phyloP scores from a whole-genome alignment of 2,797 vertebrate genomes.

The Mormyrus proboscirostris region DNA sequence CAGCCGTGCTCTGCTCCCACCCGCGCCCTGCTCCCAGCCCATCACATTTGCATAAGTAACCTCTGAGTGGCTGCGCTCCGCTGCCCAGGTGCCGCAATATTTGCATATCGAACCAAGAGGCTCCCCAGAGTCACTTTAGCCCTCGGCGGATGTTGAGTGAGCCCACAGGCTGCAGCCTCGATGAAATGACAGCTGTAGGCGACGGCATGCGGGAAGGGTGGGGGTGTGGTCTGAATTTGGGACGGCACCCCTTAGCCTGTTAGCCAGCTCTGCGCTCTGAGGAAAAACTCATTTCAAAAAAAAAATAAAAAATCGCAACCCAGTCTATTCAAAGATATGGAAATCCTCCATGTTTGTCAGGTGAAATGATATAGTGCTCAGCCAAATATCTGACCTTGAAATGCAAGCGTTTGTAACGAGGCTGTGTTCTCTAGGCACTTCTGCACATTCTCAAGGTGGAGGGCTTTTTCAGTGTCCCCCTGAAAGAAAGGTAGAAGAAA shows the following conservation, averaged over 20 bases:
- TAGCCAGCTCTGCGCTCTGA: neutral
- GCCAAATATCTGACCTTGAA: slow-evolving; percentile 54
- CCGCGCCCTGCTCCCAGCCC: slow-evolving; percentile 96
- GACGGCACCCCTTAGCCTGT: neutral
- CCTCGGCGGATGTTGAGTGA: slow-evolving; percentile 96
- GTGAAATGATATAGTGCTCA: slow-evolving; percentile 49
- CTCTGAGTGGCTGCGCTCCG: slow-evolving; percentile 92
- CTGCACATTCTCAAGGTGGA: slow-evolving; percentile 47
- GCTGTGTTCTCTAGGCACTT: slow-evolving; percentile 46
- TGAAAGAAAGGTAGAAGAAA: neutral
- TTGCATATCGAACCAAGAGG: slow-evolving; percentile 99
- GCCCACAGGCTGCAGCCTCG: slow-evolving; percentile 77
- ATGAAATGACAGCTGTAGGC: slow-evolving; percentile 97
- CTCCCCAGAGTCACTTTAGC: slow-evolving; percentile 99
- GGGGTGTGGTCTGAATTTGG: slow-evolving; percentile 19
- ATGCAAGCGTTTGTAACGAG: slow-evolving; percentile 53
- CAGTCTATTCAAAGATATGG: slow-evolving; percentile 55
- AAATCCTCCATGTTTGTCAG: slow-evolving; percentile 39
- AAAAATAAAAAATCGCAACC: slow-evolving; percentile 39
- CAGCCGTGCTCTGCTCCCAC: slow-evolving; percentile 89
- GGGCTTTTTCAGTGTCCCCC: slow-evolving; percentile 16
- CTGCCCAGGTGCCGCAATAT: slow-evolving; percentile 98
- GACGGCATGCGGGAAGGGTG: slow-evolving; percentile 63
- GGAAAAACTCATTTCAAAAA: slow-evolving; percentile 41
- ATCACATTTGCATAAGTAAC: slow-evolving; percentile 99